phyloP scores from a whole-genome alignment of 2,797 vertebrate genomes.

The Phylloscopus collybita region DNA sequence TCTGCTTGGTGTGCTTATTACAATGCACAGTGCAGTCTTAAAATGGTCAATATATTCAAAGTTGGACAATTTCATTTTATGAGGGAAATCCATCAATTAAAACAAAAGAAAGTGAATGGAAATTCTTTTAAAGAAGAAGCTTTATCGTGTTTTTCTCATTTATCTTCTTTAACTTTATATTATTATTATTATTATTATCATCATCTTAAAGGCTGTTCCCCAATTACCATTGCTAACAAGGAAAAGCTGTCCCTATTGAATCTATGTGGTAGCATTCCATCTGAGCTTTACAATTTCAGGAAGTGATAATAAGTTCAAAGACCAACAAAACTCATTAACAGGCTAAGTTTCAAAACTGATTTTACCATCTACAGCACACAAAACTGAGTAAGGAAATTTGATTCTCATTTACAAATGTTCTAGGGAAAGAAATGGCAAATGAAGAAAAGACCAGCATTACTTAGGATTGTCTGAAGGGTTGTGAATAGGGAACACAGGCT shows the following conservation, averaged over 20 bases:
- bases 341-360: background rate
- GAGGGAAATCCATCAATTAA: background rate
- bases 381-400: background rate
- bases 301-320: background rate
- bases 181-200: background rate
- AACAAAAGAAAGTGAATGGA: background rate
- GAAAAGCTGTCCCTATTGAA: background rate
- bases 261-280: background rate
- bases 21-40: background rate
- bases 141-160: background rate
- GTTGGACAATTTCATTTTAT: background rate
- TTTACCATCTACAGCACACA: background rate
- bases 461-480: background rate
- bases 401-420: background rate
- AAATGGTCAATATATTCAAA: background rate
- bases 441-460: background rate
- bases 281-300: background rate
- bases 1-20: background rate
- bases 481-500: background rate
- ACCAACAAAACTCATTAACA: background rate
- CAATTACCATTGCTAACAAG: background rate
- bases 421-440: background rate
- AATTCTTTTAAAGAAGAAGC: background rate
- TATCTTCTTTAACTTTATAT: background rate
- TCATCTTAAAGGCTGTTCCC: background rate